Base-by-base conservation (phyloP, 2,888 invertebrate genomes). In the Hypena proboscidalis region DNA sequence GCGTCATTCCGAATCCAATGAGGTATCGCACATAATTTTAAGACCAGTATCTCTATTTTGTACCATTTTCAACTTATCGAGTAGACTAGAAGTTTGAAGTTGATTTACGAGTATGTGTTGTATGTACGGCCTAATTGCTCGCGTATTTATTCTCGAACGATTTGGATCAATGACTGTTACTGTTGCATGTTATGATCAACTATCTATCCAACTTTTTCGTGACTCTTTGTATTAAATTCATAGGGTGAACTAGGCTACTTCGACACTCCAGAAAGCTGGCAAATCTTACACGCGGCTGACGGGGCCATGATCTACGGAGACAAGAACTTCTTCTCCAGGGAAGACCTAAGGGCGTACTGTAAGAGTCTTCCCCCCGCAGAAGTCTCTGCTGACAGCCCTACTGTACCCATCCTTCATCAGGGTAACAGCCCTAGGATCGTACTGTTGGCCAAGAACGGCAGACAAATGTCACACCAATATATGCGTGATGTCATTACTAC, bases 231-330 rank as follows among this genome's bases (percentile, higher is more conserved):
- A n/a, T n/a, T n/a, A n/a, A n/a, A n/a, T n/a, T n/a, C n/a, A n/a
- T n/a, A 89, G 86, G 87, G 90, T n/a, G 80, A 80, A 23, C 85
- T 88, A 41, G 90, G 90, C 0, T 90, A 88, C 77, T 88, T 90
- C 74, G 81, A 82, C 37, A 89, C 86, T 0, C 30, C 72, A 0
- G 42, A 61, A 1, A 62, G 78, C 0, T 90, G 90, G 90, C 43
- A 54, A 22, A 38, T 65, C 0, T 6, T 76, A 0, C 59, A 72
- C 21, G 52, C 67, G 0, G 53, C 75, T 0, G 73, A 64, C 1
- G 70, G 72, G 0, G 40, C 54, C 6, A 17, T 56, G 2, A 38
- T 81, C 7, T 90, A 90, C 70, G 90, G 81, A 0, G 74, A 74
- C 42, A 66, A 58, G n/a, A 53, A 51, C 1, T 89, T 88, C 74